Base-by-base conservation (phyloP, 1,140 invertebrate species). In the Ooceraea biroi region DNA sequence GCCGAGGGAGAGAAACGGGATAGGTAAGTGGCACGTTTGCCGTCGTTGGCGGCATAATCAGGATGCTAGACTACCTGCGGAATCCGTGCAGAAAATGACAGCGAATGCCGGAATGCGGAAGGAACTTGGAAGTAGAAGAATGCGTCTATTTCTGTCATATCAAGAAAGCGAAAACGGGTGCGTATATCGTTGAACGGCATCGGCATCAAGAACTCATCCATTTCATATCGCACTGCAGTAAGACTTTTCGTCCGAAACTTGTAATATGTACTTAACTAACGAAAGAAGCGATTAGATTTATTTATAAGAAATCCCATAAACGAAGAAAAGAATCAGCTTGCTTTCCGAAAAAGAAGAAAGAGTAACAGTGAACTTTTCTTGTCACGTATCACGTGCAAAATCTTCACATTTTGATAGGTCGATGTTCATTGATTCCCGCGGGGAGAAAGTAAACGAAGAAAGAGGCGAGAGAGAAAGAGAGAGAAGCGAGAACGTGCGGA, bases 21-120 rank as follows among this genome's bases (percentile, higher is more conserved):
- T 17, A 57, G 74, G 78, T 85, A 66, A 65, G 73, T 85, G 74
- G 78, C 52, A 68, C 66, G 71, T 83, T 83, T 57, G 11, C 69
- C 55, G 60, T 85, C 30, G 72, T 77, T 71, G 19, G 82, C 86
- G 85, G 69, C 77, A 85, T 89, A 91, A 91, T 91, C 87, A 85
- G 83, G 50, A 85, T 82, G 82, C 74, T 85, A 71, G 71, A 83
- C 83, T 89, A 88, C 88, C 88, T 91, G 89, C 63, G 72, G 76
- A 83, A 69, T 86, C 68, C 50, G 50, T 61, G 71, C 65, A 65
- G 82, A 74, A 69, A 50, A 17, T 5, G 12, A 68, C 12, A 19
- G 17, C 30, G 30, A 27, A 27, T 25, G n/a, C 22, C 22, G 44
- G 14, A 30, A 80, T 27, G 65, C 50, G 50, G 65, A 71, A 80